A percentile compares a stretch with the other conserved stretches of the same genome.
phyloP scores from a whole-genome alignment of 2,888 invertebrate genomes.

The Aphidoletes aphidimyza region DNA sequence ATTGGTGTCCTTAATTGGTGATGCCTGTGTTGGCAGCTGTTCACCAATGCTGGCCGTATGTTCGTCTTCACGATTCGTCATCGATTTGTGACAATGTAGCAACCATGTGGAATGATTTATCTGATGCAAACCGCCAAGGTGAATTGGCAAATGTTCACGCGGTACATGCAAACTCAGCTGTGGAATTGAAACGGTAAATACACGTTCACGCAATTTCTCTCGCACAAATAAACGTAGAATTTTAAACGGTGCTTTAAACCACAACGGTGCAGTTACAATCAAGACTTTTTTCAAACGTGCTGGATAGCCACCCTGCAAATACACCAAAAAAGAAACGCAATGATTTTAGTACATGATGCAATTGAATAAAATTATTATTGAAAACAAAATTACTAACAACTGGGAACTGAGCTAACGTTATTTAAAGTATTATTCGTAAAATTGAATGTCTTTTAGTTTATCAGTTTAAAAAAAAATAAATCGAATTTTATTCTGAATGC shows the following conservation, averaged over 20 bases:
- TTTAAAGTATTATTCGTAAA: no score
- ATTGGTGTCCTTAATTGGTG: neutral
- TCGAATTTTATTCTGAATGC: no score
- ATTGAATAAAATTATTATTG: neutral
- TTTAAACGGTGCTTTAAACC: slow-evolving; percentile 98
- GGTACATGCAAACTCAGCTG: slow-evolving; percentile 92
- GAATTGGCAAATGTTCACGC: slow-evolving; percentile 84
- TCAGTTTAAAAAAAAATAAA: no score
- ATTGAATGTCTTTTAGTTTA: no score
- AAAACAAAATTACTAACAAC: no score
- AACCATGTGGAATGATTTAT: slow-evolving; percentile 92
- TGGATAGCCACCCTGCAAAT: slow-evolving; percentile 91
- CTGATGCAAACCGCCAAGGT: slow-evolving; percentile 87
- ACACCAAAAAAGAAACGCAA: neutral
- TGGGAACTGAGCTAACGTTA: no score
- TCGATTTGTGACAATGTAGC: slow-evolving; percentile 79
- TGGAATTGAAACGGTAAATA: slow-evolving; percentile 92
- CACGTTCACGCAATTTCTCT: slow-evolving; percentile 94
- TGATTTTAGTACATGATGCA: no score
- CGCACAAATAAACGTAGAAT: slow-evolving; percentile 93
- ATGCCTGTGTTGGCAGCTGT: slow-evolving; percentile 59
- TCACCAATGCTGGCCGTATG: slow-evolving; percentile 65
- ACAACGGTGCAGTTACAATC: slow-evolving; percentile 95
- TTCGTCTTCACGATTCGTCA: slow-evolving; percentile 78
- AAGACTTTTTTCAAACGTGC: slow-evolving; percentile 96